A percentile compares a stretch with the other conserved stretches of the same genome.
These are phyloP conservation scores for Caenorhabditis sp. DNA, from an alignment of 2,888 invertebrate species.

Conservation along the genomic window DNA sequence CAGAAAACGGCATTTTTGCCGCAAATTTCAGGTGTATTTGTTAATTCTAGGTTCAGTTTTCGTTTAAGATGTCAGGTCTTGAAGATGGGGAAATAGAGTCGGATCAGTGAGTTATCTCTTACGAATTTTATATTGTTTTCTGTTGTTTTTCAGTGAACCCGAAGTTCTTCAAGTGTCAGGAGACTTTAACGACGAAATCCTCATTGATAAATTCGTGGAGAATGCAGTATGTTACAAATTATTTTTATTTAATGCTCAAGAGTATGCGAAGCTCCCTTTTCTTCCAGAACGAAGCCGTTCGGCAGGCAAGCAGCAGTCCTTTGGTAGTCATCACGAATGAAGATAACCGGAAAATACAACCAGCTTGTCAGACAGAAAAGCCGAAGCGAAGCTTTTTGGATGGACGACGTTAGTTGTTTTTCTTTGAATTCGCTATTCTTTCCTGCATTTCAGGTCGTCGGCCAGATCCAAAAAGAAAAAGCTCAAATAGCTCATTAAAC, in stretches of 20 bases:
- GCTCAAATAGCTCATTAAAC: neutral
- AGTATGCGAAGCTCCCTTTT: too few species aligned
- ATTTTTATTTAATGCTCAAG: neutral
- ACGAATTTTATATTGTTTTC: neutral
- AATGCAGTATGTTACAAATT: conserved; percentile 8
- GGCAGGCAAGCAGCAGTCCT: neutral
- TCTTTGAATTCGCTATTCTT: too few species aligned
- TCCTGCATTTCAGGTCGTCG: conserved; percentile 5
- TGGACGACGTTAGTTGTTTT: neutral
- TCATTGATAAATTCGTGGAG: conserved; percentile 29
- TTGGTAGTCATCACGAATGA: neutral
- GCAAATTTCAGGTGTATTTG: neutral
- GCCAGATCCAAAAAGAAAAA: neutral
- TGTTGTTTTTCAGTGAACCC: neutral
- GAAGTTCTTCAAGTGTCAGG: neutral
- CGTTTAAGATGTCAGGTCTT: conserved; percentile 26
- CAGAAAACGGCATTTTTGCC: neutral
- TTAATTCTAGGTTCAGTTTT: conserved; percentile 2
- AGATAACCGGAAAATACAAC: neutral
- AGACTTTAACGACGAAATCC: conserved; percentile 24
- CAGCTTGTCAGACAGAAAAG: neutral
- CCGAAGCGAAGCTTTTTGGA: neutral
- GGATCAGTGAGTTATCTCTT: conserved; percentile 30
- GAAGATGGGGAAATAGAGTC: conserved; percentile 59
- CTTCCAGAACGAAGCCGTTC: neutral